phyloP scores from a whole-genome alignment of 2,888 invertebrate species.

The Osmoderma eremita region DNA sequence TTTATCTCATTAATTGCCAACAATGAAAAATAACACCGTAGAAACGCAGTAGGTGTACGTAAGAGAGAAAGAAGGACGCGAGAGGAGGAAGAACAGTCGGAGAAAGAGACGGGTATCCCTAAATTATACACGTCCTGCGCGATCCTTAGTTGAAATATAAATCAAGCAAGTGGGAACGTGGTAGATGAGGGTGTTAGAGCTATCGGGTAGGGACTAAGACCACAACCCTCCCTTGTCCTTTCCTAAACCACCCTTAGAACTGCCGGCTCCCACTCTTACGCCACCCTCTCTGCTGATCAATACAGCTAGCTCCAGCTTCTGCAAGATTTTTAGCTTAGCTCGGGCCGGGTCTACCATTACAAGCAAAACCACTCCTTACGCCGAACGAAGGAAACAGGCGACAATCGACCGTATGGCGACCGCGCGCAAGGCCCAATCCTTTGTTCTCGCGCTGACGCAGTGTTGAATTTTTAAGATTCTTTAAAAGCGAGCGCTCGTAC shows the following conservation, averaged over 20 bases:
- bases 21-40: constrained; percentile 41
- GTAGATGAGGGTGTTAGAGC: constrained; percentile 58
- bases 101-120: constrained; percentile 15
- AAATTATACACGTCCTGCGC: constrained; percentile 33
- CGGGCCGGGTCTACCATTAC: constrained; percentile 60
- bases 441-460: constrained; percentile 50
- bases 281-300: constrained; percentile 61
- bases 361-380: constrained; percentile 64
- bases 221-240: constrained; percentile 64
- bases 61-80: constrained; percentile 5
- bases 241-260: constrained; percentile 63
- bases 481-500: constrained; percentile 15
- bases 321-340: constrained; percentile 66
- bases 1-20: constrained; percentile 42
- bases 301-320: constrained; percentile 64
- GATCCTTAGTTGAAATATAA: constrained; percentile 46
- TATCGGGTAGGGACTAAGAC: constrained; percentile 63
- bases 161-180: constrained; percentile 52
- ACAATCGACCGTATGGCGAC: constrained; percentile 55
- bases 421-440: constrained; percentile 50
- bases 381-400: constrained; percentile 57
- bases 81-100: constrained; percentile 19
- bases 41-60: constrained; percentile 13
- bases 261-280: constrained; percentile 53
- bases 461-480: constrained; percentile 40